Evolutionary conservation across 1,140 invertebrate species (phyloP).

Genomic region (Atta cephalotes): DNA sequence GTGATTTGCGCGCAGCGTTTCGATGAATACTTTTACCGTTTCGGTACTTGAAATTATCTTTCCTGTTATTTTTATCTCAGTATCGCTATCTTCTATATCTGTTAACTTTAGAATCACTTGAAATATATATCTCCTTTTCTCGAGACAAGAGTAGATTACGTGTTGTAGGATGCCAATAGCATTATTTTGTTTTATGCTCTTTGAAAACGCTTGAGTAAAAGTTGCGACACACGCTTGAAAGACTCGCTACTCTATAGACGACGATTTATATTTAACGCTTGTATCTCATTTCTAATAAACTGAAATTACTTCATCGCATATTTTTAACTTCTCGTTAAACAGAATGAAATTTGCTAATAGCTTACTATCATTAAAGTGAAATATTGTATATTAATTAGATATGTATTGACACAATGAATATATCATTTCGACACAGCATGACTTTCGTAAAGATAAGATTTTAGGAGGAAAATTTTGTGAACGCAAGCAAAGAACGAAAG

Average conservation of each 20-base stretch:
- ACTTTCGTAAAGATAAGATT: neutral
- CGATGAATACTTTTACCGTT: neutral
- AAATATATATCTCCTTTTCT: neutral
- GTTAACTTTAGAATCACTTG: neutral
- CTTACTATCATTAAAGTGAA: neutral
- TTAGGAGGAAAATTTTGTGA: neutral
- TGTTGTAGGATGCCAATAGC: neutral
- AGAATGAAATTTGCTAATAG: constrained; percentile 2
- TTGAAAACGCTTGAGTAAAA: constrained; percentile 22
- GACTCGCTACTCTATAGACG: too few species aligned
- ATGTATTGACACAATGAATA: neutral
- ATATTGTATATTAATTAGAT: neutral
- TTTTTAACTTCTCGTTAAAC: constrained; percentile 20
- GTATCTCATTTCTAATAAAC: constrained; percentile 21
- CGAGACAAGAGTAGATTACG: neutral
- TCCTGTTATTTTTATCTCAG: neutral
- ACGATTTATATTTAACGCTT: constrained; percentile 31
- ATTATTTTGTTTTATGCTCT: constrained; percentile 3
- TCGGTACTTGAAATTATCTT: neutral
- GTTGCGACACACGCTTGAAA: neutral
- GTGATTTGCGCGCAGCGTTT: neutral
- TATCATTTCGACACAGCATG: too few species aligned
- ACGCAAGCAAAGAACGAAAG: neutral
- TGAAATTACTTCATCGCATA: neutral
- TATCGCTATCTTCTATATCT: neutral